phyloP scores from a whole-genome alignment of 1,140 invertebrate genomes.

The Polypedilum pembai region DNA sequence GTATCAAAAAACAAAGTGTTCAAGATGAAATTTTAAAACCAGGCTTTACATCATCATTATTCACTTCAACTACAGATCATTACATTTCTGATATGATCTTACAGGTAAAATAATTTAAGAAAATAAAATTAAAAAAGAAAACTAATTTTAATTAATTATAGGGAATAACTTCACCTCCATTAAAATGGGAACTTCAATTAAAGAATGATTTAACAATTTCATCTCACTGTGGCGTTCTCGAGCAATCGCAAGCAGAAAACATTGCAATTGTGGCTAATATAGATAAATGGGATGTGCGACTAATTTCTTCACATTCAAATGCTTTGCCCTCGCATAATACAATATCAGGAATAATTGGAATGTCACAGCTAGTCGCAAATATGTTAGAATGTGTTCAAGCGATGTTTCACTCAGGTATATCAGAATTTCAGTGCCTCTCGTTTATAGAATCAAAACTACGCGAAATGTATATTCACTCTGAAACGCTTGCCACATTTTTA shows the following conservation, averaged over 20 bases:
- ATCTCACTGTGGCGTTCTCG: conserved; percentile 51
- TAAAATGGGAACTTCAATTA: conserved; percentile 47
- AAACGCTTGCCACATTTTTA: conserved; percentile 74
- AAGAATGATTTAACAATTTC: conserved; percentile 49
- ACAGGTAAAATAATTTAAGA: conserved; percentile 47
- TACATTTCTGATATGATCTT: conserved; percentile 70
- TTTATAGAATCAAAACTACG: conserved; percentile 75
- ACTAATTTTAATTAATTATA: conserved; percentile 29
- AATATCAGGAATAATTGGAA: conserved; percentile 50
- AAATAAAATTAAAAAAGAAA: not conserved
- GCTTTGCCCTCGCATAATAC: conserved; percentile 43
- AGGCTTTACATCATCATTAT: conserved; percentile 48
- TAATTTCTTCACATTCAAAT: conserved; percentile 50
- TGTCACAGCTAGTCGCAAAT: conserved; percentile 74
- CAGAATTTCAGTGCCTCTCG: conserved; percentile 66
- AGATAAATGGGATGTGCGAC: conserved; percentile 63
- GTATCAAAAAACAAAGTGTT: conserved; percentile 37
- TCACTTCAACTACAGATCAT: conserved; percentile 58
- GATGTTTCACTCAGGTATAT: conserved; percentile 55
- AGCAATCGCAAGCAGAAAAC: conserved; percentile 66
- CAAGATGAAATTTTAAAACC: conserved; percentile 37
- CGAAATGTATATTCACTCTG: conserved; percentile 78
- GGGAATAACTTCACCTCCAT: conserved; percentile 43
- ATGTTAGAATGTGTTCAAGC: conserved; percentile 75
- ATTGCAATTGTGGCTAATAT: conserved; percentile 77